Base-by-base conservation (phyloP, 2,888 invertebrate species). In the Rhamnusium bicolor region DNA sequence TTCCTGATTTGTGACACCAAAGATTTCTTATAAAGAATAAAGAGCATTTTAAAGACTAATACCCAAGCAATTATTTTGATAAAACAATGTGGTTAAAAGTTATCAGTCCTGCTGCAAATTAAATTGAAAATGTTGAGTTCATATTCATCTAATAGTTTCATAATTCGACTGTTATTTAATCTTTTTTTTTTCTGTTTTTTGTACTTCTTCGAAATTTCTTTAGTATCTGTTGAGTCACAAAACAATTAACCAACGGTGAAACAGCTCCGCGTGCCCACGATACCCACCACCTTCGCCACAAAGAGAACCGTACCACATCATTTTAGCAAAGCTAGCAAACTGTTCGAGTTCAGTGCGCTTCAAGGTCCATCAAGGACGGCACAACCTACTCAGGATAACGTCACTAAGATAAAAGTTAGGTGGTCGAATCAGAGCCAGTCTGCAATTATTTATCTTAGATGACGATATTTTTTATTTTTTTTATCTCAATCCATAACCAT, bases 341-440 rank as follows among this genome's bases (percentile, higher is more conserved):
- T 29, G 60, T 69, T 69, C 69, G 56, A 69, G 69, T 69, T 69
- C 69, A 69, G 60, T 69, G 69, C 27, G 69, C 69, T 51, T 46
- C 69, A 69, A 69, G 69, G 69, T 69, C 51, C 61, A 69, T 60
- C 69, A 69, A 69, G 69, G 69, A 69, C 69, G 69, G 47, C 21
- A 21, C 60, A 32, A 24, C 60, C 69, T 51, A 63, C 63, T 63
- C 63, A 21, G 16, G 16, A 27, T 49, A 47, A 27, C 63, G 49
- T 63, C 63, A 63, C 63, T 27, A n/a, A 49, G 29, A 63, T 49
- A 27, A 49, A 40, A 49, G 47, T 24, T 47, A 47, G 62, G 49
- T 49, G 61, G 61, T 61, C 40, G 46, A 54, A 24, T 24, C 27
- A 21, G 18, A 51, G 51, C 51, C 29, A 40, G 61, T 40, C 61